These are phyloP conservation scores for Oreochromis tanganicae DNA, from an alignment of 2,113 vertebrate species.

Conservation along the genomic window DNA sequence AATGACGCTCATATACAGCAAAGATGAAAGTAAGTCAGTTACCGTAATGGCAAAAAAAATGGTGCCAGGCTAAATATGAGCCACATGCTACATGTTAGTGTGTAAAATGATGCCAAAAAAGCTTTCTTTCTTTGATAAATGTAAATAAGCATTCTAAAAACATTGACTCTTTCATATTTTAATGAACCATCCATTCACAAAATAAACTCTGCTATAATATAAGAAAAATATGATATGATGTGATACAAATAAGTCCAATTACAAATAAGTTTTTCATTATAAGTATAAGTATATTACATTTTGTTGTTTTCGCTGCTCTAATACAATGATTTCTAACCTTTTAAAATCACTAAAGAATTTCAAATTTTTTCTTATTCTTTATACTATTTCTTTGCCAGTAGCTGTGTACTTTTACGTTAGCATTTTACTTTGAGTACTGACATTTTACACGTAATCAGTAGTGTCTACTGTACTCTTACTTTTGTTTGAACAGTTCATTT, in stretches of 20 bases:
- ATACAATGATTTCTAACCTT: background rate
- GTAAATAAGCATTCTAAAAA: background rate
- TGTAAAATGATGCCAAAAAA: background rate
- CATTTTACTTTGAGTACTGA: background rate
- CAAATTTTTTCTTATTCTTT: background rate
- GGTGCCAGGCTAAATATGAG: background rate
- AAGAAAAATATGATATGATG: background rate
- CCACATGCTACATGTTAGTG: background rate
- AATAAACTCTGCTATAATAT: background rate
- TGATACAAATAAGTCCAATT: background rate
- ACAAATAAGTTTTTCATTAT: background rate
- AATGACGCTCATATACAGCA: background rate
- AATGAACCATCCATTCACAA: background rate
- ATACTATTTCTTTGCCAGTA: background rate
- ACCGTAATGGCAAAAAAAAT: slow-evolving; percentile 19
- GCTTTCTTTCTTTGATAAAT: background rate
- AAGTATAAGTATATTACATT: background rate
- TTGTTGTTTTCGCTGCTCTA: background rate
- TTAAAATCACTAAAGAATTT: background rate
- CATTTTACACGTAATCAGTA: background rate
- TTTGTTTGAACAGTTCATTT: background rate
- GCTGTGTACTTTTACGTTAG: background rate
- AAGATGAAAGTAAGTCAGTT: background rate
- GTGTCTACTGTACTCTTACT: background rate
- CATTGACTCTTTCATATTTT: background rate